Percentiles rank a stretch among this genome's conserved stretches.
These are phyloP conservation scores for Melanogrammus aeglefinus DNA, from an alignment of 2,797 vertebrate species.

Conservation along the genomic window DNA sequence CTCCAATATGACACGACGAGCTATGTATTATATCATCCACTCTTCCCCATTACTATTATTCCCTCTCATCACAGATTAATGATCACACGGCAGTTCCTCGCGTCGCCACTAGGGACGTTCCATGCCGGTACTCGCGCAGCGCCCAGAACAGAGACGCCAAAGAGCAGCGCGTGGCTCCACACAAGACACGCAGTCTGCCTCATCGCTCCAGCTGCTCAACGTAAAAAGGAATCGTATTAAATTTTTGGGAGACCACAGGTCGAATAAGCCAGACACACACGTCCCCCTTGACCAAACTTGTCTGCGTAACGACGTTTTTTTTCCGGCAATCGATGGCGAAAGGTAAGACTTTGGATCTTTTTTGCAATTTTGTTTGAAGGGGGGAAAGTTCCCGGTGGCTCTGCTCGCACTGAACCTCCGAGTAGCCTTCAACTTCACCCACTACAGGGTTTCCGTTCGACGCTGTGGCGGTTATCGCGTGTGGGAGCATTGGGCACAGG, in stretches of 20 bases:
- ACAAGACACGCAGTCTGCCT: not conserved
- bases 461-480: not conserved
- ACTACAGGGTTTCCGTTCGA: not conserved
- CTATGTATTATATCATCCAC: no score
- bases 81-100: not conserved
- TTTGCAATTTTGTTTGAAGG: not conserved
- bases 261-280: not conserved
- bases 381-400: not conserved
- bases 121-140: not conserved
- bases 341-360: not conserved
- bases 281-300: not conserved
- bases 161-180: not conserved
- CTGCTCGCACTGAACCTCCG: not conserved
- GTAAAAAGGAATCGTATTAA: not conserved
- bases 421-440: not conserved
- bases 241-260: not conserved
- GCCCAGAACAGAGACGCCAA: not conserved
- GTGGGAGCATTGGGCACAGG: not conserved
- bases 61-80: not conserved
- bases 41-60: not conserved
- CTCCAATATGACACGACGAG: no score
- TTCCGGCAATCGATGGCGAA: not conserved
- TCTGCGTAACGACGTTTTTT: not conserved
- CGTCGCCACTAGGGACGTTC: not conserved
- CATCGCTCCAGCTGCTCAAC: not conserved